Evolutionary conservation across 2,797 vertebrate species (phyloP), one percentile per base, ranked within the genome.

Genomic region (Smutsia gigantea): DNA sequence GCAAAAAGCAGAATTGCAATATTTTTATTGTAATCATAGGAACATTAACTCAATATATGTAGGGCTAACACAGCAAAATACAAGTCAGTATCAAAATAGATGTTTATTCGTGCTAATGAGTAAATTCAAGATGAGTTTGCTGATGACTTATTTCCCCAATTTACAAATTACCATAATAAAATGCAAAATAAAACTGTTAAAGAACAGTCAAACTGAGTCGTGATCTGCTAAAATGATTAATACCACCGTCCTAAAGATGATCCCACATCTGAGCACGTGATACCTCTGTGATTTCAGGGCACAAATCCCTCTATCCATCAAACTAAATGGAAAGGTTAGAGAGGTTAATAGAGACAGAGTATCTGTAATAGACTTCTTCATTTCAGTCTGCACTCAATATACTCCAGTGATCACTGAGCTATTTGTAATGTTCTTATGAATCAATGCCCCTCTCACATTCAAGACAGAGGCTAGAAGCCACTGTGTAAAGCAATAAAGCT

Each of bases 311-410:
- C 95, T 72, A 97, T 95, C 93, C 90, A 90, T 97, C 98, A 98
- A 49, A 90, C 6, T 68, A 97, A 97, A 96, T 87, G 49, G 82
- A 97, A 98, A 97, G 82, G 84, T 96, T 81, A 97, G 21, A 71
- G 19, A 97, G 93, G 94, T 96, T 98, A 98, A 98, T 39, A 97
- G 87, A 98, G 90, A 97, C 0, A 15, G 82, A 97, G 94, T 57
- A 93, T 77, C 94, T 88, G 68, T 90, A 96, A 97, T 0, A 96
- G 84, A 93, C 68, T 96, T 90, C 72, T 93, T 82, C 93, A 96
- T 94, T 98, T 96, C 93, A 97, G 94, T 77, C 93, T 66, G 94
- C 7, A 96, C 27, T 66, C 31, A 95, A 4, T 49, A 97, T 19
- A 91, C 96, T 86, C 66, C 82, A 88, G 4, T 0, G 2, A 94